Evolutionary conservation across 2,888 invertebrate species (phyloP), one percentile per base, ranked within the genome.

Genomic region (Zygaena filipendulae): DNA sequence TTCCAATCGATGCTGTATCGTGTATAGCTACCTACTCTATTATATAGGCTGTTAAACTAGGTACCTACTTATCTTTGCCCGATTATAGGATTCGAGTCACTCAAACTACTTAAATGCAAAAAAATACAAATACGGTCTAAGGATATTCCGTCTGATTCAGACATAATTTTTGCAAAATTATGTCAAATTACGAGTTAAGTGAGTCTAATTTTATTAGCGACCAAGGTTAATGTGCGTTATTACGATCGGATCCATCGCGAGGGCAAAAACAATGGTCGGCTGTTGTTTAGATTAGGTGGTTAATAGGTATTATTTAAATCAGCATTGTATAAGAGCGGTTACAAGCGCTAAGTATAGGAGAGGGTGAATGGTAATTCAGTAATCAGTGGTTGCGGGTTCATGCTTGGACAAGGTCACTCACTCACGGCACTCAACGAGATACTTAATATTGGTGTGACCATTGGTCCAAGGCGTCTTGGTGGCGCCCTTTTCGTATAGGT

Each of bases 221-320:
- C 63, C 53, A 47, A 49, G 56, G 46, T 49, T 79, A 77, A 79
- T 79, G 53, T 49, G 57, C 55, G 77, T 77, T 49, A 77, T 79
- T 77, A 75, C 51, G 36, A 32, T 34, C 40, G 38, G 47, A 56
- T 61, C 60, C 52, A 50, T 53, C 48, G 54, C 53, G 38, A 46
- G 53, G 55, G 54, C 55, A n/a, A 64, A 67, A 64, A 69, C 71
- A 72, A 72, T 72, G 70, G 53, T 52, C 52, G 53, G 59, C 58
- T 70, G 70, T 74, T 75, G 74, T 75, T 75, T 72, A 69, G 70
- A 66, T 70, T 70, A 70, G 62, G 16, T 16, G 16, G 16, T 16
- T 6, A 4, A 72, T 77, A 74, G 75, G 74, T 79, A 77, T 77
- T 75, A 79, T 79, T 75, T 74, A 74, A 77, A 77, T 72, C 72